Percentiles rank a stretch among this genome's conserved stretches.
Conservation (phyloP, 2,888 invertebrate genomes). For the Adelphocoris suturalis region DNA sequence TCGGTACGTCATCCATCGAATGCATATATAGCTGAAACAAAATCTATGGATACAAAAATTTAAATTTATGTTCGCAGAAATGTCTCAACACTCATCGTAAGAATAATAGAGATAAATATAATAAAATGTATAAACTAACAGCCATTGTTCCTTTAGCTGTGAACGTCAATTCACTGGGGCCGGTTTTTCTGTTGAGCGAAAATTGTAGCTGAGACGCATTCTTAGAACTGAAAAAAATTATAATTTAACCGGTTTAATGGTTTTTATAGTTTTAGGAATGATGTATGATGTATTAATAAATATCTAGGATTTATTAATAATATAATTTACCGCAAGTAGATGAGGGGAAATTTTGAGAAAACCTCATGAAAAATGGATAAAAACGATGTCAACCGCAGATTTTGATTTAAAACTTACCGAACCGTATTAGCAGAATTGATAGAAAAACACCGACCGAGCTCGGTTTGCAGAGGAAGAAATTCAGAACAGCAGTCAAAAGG, state of each 20-base stretch:
- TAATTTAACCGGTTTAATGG: too few species aligned
- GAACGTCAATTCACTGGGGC: slow-evolving; percentile 80
- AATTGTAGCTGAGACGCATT: background rate
- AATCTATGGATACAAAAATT: too few species aligned
- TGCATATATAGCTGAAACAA: slow-evolving; percentile 81
- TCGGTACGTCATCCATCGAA: slow-evolving; percentile 82
- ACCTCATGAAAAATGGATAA: too few species aligned
- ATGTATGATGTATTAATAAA: too few species aligned
- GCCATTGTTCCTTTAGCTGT: slow-evolving; percentile 76
- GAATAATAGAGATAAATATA: too few species aligned
- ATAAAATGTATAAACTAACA: background rate
- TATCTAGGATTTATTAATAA: too few species aligned
- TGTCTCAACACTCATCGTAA: too few species aligned
- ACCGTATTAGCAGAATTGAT: slow-evolving; percentile 76
- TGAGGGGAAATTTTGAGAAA: too few species aligned
- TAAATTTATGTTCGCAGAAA: too few species aligned
- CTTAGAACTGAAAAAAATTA: background rate
- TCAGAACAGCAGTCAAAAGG: slow-evolving; percentile 76
- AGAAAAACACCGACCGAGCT: slow-evolving; percentile 76
- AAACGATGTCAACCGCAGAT: too few species aligned
- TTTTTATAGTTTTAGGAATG: too few species aligned
- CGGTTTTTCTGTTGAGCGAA: slow-evolving; percentile 78
- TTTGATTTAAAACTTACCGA: background rate
- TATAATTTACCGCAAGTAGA: too few species aligned
- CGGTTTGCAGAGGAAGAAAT: slow-evolving; percentile 76